Evolutionary conservation across 1,140 invertebrate genomes (phyloP), one percentile per base, ranked within the genome.

Genomic region (Cryptotermes secundus): DNA sequence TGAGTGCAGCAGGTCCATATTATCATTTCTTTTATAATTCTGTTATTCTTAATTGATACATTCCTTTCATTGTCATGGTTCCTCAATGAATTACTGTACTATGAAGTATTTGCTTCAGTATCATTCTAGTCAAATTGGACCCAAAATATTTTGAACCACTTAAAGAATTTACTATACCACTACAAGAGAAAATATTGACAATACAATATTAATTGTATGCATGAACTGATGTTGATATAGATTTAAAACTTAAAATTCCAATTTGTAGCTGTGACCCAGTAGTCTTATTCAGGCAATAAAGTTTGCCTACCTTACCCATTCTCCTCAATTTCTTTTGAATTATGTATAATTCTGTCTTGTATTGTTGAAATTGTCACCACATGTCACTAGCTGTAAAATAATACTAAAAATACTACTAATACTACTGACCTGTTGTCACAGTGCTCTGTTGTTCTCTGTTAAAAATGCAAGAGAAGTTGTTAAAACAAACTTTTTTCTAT

Each of bases 401-500:
- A 42, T 72, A 80, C 22, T 53, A 65, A 38, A n/a, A 35, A 45
- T 83, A 53, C 38, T 59, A 84, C 65, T 72, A 84, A 84, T 72
- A 72, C 7, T 53, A 82, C 35, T 83, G 84, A 83, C 84, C 82
- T 85, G 81, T 85, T 85, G 84, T 85, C 85, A 84, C 85, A 80
- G 80, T 84, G 42, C 53, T 49, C 42, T 82, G 83, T 84, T 85
- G 79, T 85, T 85, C 84, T 84, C 83, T 83, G 84, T 86, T 84
- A 83, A 81, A 84, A 84, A 53, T 79, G 42, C 53, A 83, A 86
- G 79, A 84, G 59, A 84, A 80, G 82, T 85, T 86, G 85, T 85
- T 85, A 84, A 80, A 65, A 83, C 53, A 84, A 84, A 84, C 72
- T 82, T 86, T 86, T 86, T 86, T 85, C 85, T 86, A 86, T 86